These are phyloP conservation scores for Liasis olivaceus DNA, from an alignment of 2,797 vertebrate genomes.

Conservation along the genomic window DNA sequence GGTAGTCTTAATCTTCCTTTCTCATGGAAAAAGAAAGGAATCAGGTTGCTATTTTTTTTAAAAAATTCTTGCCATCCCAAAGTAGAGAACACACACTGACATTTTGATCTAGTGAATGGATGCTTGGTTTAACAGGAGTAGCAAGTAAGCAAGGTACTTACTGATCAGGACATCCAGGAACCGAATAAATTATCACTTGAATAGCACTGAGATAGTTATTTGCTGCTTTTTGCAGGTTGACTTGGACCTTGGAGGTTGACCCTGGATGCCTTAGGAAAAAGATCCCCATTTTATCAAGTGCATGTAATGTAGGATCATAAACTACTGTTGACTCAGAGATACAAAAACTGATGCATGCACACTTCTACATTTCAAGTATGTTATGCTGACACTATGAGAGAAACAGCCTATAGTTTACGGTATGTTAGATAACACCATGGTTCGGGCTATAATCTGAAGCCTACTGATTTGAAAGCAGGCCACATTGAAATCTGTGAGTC, in stretches of 20 bases:
- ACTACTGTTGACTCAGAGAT: neutral
- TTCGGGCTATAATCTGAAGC: too few species aligned
- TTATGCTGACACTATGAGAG: too few species aligned
- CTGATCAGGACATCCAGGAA: neutral
- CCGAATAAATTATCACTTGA: neutral
- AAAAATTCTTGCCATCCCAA: neutral
- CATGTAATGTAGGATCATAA: neutral
- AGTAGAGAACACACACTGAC: conserved; percentile 30
- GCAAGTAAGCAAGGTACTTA: neutral
- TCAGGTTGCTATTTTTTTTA: neutral
- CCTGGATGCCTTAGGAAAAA: neutral
- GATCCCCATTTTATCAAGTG: neutral
- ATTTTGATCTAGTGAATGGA: conserved; percentile 34
- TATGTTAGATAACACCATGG: too few species aligned
- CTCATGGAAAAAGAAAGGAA: neutral
- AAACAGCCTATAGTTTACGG: too few species aligned
- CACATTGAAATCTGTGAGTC: too few species aligned
- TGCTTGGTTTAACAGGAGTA: neutral
- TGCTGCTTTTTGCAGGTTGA: neutral
- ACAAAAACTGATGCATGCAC: neutral
- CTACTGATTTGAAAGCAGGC: too few species aligned
- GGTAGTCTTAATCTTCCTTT: neutral
- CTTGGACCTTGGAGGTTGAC: neutral
- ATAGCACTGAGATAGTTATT: neutral
- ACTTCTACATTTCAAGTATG: too few species aligned